Evolutionary conservation across 2,888 invertebrate genomes (phyloP).

Genomic region (Erebia epiphron): DNA sequence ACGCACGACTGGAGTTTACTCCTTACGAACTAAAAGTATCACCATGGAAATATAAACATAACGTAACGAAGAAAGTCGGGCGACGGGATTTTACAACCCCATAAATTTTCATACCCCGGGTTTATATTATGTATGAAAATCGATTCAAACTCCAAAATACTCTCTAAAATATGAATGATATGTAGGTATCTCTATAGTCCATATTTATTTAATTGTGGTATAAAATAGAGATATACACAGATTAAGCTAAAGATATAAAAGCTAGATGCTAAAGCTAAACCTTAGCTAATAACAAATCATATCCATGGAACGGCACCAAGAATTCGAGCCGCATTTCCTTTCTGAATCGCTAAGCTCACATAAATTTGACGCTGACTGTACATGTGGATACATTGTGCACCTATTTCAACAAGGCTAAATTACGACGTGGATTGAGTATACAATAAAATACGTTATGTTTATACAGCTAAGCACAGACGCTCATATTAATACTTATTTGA

Average conservation of each 20-base stretch:
- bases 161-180: too few relatives aligned
- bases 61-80: too few relatives aligned
- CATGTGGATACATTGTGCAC: slow-evolving; percentile 13
- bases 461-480: not conserved
- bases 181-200: too few relatives aligned
- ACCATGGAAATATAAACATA: too few relatives aligned
- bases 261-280: not conserved
- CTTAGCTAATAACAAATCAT: slow-evolving; percentile 16
- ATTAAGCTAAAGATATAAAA: not conserved
- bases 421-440: slow-evolving; percentile 11
- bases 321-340: slow-evolving; percentile 19
- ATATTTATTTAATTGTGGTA: too few relatives aligned
- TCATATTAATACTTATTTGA: not conserved
- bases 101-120: too few relatives aligned
- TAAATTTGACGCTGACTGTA: slow-evolving; percentile 17
- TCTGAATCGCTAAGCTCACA: slow-evolving; percentile 13
- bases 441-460: slow-evolving; percentile 3
- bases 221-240: not conserved
- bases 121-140: too few relatives aligned
- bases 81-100: too few relatives aligned
- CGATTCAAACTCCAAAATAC: too few relatives aligned
- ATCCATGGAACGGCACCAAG: slow-evolving; percentile 11
- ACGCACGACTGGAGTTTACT: too few relatives aligned
- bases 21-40: too few relatives aligned
- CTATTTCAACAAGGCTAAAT: slow-evolving; percentile 18